Evolutionary conservation across 2,797 vertebrate genomes (phyloP).

Genomic region (Argya squamiceps): DNA sequence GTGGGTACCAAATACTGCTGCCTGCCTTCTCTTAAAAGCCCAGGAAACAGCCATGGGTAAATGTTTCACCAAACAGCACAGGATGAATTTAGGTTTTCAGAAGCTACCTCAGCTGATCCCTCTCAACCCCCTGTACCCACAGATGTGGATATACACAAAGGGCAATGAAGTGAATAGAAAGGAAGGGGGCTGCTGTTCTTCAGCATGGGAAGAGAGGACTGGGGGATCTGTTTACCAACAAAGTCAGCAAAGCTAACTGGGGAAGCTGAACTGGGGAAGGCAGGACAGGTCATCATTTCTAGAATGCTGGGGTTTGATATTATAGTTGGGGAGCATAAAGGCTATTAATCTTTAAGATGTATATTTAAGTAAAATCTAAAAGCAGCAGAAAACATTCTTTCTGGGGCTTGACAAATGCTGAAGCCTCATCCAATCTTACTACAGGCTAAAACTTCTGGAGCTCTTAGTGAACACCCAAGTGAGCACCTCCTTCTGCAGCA

Average conservation of each 20-base stretch:
- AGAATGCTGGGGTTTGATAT: neutral
- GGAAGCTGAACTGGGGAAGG: too few species aligned
- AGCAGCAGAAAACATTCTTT: neutral
- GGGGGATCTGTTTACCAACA: neutral
- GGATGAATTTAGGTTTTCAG: neutral
- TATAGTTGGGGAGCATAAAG: neutral
- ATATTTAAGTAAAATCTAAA: neutral
- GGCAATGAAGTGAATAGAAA: neutral
- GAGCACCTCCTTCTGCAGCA: neutral
- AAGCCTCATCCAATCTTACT: neutral
- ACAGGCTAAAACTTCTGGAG: neutral
- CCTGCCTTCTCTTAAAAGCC: neutral
- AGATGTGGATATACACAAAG: neutral
- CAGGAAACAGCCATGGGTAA: neutral
- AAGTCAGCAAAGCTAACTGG: neutral
- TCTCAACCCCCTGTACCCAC: neutral
- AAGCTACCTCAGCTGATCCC: neutral
- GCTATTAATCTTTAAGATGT: neutral
- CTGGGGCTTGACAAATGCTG: neutral
- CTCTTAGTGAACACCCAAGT: neutral
- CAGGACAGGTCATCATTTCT: neutral
- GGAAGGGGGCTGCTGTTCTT: neutral
- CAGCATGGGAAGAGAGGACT: neutral
- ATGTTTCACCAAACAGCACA: neutral
- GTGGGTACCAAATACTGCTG: constrained; percentile 4